A percentile compares a stretch with the other conserved stretches of the same genome.
Evolutionary conservation across 2,888 invertebrate species (phyloP).

Genomic region (Cephonodes hylas): DNA sequence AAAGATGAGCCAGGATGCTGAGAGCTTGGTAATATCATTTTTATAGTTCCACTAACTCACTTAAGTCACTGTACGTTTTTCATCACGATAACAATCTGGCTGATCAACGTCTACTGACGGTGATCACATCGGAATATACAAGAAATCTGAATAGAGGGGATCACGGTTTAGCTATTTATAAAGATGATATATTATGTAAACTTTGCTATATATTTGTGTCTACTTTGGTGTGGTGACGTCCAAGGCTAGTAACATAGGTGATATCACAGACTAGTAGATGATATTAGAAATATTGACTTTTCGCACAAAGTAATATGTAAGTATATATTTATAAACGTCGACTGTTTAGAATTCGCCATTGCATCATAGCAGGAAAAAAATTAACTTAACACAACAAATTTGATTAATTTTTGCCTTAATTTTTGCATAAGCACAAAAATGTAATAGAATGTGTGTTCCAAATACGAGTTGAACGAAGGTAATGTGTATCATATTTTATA

Average conservation of each 20-base stretch:
- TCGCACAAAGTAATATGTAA: neutral
- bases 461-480: neutral
- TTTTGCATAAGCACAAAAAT: too few relatives aligned
- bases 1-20: constrained; percentile 87
- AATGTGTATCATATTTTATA: neutral
- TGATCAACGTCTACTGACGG: constrained; percentile 27
- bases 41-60: constrained; percentile 35
- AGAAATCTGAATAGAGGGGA: constrained; percentile 41
- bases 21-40: constrained; percentile 85
- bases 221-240: constrained; percentile 41
- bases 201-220: constrained; percentile 35
- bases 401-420: too few relatives aligned
- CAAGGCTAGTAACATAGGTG: constrained; percentile 44
- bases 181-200: constrained; percentile 62
- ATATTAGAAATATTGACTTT: constrained; percentile 12
- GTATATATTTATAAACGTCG: neutral
- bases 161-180: constrained; percentile 62
- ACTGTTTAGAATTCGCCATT: neutral
- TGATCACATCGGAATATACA: constrained; percentile 37
- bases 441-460: neutral
- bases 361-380: neutral
- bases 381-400: too few relatives aligned
- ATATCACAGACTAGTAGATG: too few relatives aligned
- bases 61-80: neutral
- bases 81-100: constrained; percentile 6